phyloP scores from a whole-genome alignment of 2,113 vertebrate species.

The Tragelaphus scriptus region DNA sequence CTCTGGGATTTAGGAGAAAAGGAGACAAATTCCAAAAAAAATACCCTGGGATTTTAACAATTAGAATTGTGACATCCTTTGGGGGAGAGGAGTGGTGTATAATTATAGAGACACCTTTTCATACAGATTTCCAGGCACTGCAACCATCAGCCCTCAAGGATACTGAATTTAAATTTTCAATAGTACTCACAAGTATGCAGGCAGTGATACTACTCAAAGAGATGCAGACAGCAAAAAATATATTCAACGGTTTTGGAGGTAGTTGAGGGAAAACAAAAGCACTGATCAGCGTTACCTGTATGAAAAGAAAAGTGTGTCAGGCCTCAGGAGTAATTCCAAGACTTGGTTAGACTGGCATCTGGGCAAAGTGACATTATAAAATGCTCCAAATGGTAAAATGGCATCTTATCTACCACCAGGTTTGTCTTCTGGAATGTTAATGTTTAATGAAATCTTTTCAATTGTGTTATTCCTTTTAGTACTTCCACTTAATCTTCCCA shows the following conservation, averaged over 20 bases:
- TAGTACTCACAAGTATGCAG: slow-evolving; percentile 87
- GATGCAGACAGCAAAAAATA: slow-evolving; percentile 89
- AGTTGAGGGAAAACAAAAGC: slow-evolving; percentile 88
- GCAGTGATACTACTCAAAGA: slow-evolving; percentile 84
- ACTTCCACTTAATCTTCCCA: neutral
- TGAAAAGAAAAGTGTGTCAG: slow-evolving; percentile 59
- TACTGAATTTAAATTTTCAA: neutral
- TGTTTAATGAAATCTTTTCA: neutral
- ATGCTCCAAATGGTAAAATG: neutral
- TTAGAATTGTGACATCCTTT: neutral
- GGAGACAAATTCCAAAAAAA: neutral
- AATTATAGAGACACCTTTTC: neutral
- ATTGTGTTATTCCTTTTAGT: neutral
- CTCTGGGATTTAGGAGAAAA: neutral
- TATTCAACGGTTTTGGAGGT: slow-evolving; percentile 88
- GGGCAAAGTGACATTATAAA: neutral
- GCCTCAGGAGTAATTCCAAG: neutral
- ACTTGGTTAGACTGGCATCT: neutral
- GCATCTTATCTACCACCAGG: neutral
- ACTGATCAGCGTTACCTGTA: slow-evolving; percentile 87
- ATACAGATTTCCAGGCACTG: neutral
- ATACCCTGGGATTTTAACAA: neutral
- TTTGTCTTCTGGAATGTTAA: slow-evolving; percentile 4
- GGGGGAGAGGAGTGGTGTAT: neutral
- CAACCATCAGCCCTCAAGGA: neutral